phyloP scores from a whole-genome alignment of 2,888 invertebrate species.

The Liopterus haemorrhoidalis region DNA sequence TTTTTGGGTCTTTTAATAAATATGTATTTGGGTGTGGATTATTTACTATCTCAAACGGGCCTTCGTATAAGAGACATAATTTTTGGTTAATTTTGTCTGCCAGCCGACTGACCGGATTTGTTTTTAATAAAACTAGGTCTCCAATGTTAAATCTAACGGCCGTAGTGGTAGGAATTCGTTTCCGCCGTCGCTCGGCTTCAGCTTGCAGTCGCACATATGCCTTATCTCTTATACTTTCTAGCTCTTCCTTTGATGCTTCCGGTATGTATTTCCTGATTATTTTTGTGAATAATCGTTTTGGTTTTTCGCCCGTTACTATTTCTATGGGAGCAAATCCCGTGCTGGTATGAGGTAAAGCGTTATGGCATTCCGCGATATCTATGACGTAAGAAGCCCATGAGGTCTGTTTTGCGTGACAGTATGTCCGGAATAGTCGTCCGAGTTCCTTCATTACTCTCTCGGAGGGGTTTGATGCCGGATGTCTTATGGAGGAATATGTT shows the following conservation, averaged over 20 bases:
- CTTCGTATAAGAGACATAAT: constrained; percentile 5
- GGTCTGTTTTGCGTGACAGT: constrained; percentile 23
- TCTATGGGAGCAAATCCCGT: constrained; percentile 21
- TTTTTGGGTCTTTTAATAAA: not conserved
- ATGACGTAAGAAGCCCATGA: constrained; percentile 21
- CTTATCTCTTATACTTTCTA: constrained; percentile 1
- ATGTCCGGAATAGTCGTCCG: constrained; percentile 24
- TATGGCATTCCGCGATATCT: constrained; percentile 17
- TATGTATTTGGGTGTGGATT: constrained; percentile 2
- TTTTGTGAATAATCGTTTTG: not conserved
- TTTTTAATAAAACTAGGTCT: constrained; percentile 11
- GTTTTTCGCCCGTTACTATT: constrained; percentile 9
- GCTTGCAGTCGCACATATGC: not conserved
- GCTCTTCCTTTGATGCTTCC: not conserved
- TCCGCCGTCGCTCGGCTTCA: no score
- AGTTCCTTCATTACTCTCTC: constrained; percentile 31
- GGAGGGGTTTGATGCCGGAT: constrained; percentile 31
- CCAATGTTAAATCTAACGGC: constrained; percentile 1
- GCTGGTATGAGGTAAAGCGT: constrained; percentile 16
- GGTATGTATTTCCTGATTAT: not conserved
- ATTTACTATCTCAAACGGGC: not conserved
- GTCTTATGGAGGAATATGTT: constrained; percentile 18
- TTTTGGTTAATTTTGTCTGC: constrained; percentile 1
- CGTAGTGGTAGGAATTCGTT: no score
- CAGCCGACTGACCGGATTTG: not conserved